phyloP scores from a whole-genome alignment of 2,113 vertebrate genomes.

The Callaeas wilsoni region DNA sequence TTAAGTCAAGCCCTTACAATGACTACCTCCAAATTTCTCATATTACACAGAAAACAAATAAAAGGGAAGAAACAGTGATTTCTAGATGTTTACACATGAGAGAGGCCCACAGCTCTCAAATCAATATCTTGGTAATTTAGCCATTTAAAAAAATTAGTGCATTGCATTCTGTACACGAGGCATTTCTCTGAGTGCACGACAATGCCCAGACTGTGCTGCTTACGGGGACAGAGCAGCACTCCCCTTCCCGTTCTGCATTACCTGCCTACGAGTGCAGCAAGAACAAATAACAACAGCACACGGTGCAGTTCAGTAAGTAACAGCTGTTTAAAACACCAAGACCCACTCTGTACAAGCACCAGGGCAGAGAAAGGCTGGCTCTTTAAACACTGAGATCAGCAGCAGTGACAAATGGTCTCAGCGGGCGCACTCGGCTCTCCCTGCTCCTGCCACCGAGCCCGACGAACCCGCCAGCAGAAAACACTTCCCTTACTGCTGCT shows the following conservation, averaged over 20 bases:
- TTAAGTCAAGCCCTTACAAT: neutral
- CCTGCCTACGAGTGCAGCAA: neutral
- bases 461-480: neutral
- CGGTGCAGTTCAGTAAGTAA: neutral
- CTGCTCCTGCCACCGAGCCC: neutral
- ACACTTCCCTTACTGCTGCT: neutral
- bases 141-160: neutral
- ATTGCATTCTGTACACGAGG: neutral
- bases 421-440: neutral
- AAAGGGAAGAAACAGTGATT: neutral
- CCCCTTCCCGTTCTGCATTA: neutral
- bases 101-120: neutral
- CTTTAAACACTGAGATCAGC: neutral
- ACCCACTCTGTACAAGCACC: neutral
- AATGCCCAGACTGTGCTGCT: neutral
- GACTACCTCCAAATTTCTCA: neutral
- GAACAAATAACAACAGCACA: neutral
- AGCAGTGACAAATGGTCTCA: neutral
- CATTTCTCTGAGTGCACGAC: neutral
- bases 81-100: neutral
- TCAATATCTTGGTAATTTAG: neutral
- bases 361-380: neutral
- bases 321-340: neutral
- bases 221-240: rapidly evolving
- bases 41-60: neutral